A percentile compares a stretch with the other conserved stretches of the same genome.
Conservation (phyloP, 2,888 invertebrate species). For the Andrena chrysosceles region DNA sequence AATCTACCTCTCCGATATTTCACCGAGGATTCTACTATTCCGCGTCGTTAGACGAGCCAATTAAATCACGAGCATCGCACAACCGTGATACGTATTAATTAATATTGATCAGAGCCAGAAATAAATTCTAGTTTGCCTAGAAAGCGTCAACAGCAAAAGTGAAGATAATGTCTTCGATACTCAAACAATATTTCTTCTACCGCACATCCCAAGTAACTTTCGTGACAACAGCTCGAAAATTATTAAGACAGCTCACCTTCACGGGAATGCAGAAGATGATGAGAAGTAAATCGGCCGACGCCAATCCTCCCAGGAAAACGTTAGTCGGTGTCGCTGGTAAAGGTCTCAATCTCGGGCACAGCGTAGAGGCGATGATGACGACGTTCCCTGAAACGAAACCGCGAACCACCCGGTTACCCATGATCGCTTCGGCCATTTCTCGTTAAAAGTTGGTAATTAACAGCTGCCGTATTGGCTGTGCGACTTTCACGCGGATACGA, state of each 20-base stretch:
- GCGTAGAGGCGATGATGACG: conserved; percentile 86
- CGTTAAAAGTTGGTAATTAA: conserved; percentile 26
- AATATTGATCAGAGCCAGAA: background rate
- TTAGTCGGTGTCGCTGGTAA: conserved; percentile 86
- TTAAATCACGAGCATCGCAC: background rate
- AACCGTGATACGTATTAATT: background rate
- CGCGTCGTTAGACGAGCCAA: background rate
- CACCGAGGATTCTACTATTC: background rate
- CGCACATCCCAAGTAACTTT: no score
- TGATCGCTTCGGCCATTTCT: background rate
- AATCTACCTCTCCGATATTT: background rate
- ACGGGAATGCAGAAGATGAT: conserved; percentile 90
- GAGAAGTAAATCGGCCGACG: conserved; percentile 89
- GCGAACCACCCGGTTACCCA: background rate
- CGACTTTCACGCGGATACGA: background rate
- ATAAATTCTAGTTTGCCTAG: no score
- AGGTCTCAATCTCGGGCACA: conserved; percentile 83
- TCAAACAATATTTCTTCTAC: no score
- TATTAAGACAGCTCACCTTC: conserved; percentile 86
- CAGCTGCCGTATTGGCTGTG: background rate
- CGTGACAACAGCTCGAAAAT: background rate
- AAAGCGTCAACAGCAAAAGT: no score
- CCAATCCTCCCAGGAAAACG: conserved; percentile 89
- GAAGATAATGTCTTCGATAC: no score
- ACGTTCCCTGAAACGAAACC: conserved; percentile 81